phyloP scores from a whole-genome alignment of 1,140 invertebrate genomes.

The Teleogryllus occipitalis region DNA sequence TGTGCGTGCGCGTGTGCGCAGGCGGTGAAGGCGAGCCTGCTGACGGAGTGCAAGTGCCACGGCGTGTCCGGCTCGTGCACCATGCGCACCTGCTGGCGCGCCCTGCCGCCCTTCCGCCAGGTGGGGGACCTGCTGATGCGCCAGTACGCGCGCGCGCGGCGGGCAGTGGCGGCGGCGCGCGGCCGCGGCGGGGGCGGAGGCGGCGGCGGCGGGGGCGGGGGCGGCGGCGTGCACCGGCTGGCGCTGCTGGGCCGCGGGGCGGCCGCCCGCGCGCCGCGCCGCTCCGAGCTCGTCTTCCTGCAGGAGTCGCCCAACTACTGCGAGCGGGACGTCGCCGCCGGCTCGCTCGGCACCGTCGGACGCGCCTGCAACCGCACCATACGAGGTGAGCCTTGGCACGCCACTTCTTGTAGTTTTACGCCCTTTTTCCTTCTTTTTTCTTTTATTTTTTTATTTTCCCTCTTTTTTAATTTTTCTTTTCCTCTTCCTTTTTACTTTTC shows the following conservation, averaged over 20 bases:
- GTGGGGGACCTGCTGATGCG: conserved; percentile 74
- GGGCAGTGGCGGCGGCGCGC: conserved; percentile 52
- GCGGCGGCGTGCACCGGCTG: conserved; percentile 19
- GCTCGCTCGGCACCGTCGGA: conserved; percentile 76
- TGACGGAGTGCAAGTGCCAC: conserved; percentile 90
- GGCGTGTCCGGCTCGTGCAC: conserved; percentile 93
- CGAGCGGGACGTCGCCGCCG: conserved; percentile 60
- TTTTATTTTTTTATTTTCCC: no score
- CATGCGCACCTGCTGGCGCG: conserved; percentile 90
- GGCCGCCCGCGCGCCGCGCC: conserved; percentile 29
- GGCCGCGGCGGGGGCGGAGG: conserved; percentile 35
- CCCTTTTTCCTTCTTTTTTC: no score
- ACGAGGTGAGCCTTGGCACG: conserved; percentile 43
- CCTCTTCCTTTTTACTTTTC: no score
- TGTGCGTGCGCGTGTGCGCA: conserved; percentile 37
- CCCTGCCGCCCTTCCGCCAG: conserved; percentile 72
- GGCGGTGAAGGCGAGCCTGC: conserved; percentile 73
- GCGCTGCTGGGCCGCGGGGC: conserved; percentile 43
- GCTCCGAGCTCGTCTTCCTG: conserved; percentile 79
- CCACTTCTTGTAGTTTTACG: not conserved
- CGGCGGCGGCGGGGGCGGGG: not conserved
- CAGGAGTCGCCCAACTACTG: conserved; percentile 90
- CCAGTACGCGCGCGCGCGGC: conserved; percentile 65
- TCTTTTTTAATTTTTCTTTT: no score
- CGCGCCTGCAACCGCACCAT: conserved; percentile 78